phyloP scores from a whole-genome alignment of 1,140 invertebrate species.

The Lethocerus indicus region DNA sequence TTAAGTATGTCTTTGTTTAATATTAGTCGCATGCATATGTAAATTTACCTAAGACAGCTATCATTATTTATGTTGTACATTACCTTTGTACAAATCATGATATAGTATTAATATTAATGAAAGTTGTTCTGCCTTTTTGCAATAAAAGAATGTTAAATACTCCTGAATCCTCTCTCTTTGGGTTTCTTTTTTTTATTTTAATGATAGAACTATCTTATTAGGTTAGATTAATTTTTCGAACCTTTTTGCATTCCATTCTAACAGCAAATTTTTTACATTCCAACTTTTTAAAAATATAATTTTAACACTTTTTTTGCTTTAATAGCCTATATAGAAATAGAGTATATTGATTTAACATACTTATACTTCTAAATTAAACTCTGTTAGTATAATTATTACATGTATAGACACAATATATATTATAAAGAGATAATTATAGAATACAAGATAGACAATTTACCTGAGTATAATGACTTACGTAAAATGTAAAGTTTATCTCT shows the following conservation, averaged over 20 bases:
- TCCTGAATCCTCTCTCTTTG: background rate
- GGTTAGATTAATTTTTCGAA: background rate
- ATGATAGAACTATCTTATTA: background rate
- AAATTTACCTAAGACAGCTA: slow-evolving; percentile 5
- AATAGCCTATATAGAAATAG: background rate
- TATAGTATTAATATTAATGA: background rate
- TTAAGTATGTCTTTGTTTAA: slow-evolving; percentile 4
- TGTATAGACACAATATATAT: slow-evolving; percentile 12
- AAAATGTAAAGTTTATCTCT: slow-evolving; percentile 7
- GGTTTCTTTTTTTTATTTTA: background rate
- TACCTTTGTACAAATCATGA: slow-evolving; percentile 2
- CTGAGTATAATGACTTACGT: slow-evolving; percentile 3
- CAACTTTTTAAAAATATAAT: background rate
- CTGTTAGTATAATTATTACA: slow-evolving; percentile 12
- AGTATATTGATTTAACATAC: slow-evolving; percentile 7
- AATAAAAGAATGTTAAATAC: background rate
- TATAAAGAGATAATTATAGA: slow-evolving; percentile 5
- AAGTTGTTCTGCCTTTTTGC: too few relatives aligned
- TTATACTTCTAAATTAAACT: slow-evolving; percentile 14
- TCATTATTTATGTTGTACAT: slow-evolving; percentile 9
- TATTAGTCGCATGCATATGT: slow-evolving; percentile 5
- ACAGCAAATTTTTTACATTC: slow-evolving; percentile 1
- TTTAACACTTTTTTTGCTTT: background rate
- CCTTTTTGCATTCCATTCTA: too few relatives aligned
- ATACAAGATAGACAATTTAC: slow-evolving; percentile 3